Conservation (phyloP, 2,113 vertebrate genomes). For the Megaleporinus macrocephalus region DNA sequence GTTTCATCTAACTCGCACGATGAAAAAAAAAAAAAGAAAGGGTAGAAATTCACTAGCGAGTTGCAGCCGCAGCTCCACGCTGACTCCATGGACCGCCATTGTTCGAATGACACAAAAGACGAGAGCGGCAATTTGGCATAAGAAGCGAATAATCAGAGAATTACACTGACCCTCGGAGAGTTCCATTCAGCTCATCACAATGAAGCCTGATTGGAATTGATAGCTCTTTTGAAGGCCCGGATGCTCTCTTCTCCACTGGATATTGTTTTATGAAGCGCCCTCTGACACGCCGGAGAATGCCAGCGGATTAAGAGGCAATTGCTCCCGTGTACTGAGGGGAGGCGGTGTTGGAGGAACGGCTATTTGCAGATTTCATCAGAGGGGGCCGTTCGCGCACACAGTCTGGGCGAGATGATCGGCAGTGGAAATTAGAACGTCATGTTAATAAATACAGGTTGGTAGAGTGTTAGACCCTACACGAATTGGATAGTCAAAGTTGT, state of each 20-base stretch:
- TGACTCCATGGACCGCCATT: conserved; percentile 56
- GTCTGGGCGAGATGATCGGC: background rate
- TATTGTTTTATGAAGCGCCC: conserved; percentile 74
- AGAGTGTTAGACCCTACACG: background rate
- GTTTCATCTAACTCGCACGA: background rate
- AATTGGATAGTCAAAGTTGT: background rate
- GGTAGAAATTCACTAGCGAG: background rate
- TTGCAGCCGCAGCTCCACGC: background rate
- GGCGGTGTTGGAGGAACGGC: background rate
- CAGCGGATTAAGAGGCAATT: conserved; percentile 67
- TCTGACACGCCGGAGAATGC: conserved; percentile 67
- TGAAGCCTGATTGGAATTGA: conserved; percentile 78
- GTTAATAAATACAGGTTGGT: background rate
- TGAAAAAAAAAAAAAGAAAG: background rate
- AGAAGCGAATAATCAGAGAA: conserved; percentile 74
- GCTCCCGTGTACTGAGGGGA: conserved; percentile 50
- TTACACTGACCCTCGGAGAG: conserved; percentile 68
- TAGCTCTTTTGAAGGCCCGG: conserved; percentile 68
- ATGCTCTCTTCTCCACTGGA: conserved; percentile 60
- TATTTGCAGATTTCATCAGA: conserved; percentile 7
- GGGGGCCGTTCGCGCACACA: background rate
- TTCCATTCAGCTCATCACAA: conserved; percentile 77
- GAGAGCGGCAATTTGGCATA: conserved; percentile 68
- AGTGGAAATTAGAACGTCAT: background rate
- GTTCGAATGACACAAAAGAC: conserved; percentile 62